phyloP scores from a whole-genome alignment of 2,888 invertebrate genomes.

The Heliconius sara region DNA sequence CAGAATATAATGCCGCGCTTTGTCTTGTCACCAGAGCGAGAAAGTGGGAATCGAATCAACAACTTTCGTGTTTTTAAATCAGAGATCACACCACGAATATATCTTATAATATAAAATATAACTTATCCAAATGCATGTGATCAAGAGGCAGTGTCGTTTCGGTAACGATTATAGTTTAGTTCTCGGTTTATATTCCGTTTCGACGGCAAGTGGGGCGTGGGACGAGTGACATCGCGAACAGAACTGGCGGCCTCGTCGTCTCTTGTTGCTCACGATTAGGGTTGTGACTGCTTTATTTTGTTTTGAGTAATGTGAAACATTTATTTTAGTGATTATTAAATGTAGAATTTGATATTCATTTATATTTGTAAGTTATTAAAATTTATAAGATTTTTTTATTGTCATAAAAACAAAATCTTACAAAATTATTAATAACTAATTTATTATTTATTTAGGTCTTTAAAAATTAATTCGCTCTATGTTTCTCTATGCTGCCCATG shows the following conservation, averaged over 20 bases:
- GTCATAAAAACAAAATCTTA: too few relatives aligned
- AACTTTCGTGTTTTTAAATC: neutral
- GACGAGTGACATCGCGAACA: conserved; percentile 31
- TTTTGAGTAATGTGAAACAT: neutral
- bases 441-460: too few relatives aligned
- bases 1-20: too few relatives aligned
- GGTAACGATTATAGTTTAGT: conserved; percentile 23
- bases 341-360: neutral
- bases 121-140: neutral
- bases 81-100: neutral
- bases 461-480: too few relatives aligned
- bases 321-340: neutral
- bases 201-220: conserved; percentile 29
- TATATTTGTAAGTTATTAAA: too few relatives aligned
- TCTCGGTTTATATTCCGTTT: conserved; percentile 19
- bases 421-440: too few relatives aligned
- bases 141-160: neutral
- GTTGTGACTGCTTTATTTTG: neutral
- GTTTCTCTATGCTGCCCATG: too few relatives aligned
- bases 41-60: neutral
- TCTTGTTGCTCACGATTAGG: conserved; percentile 13
- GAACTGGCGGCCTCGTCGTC: conserved; percentile 24
- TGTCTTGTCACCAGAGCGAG: too few relatives aligned
- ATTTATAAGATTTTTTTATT: too few relatives aligned
- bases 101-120: neutral